These are phyloP conservation scores for Drosophila setifemur DNA, from an alignment of 1,140 invertebrate species.

Conservation along the genomic window DNA sequence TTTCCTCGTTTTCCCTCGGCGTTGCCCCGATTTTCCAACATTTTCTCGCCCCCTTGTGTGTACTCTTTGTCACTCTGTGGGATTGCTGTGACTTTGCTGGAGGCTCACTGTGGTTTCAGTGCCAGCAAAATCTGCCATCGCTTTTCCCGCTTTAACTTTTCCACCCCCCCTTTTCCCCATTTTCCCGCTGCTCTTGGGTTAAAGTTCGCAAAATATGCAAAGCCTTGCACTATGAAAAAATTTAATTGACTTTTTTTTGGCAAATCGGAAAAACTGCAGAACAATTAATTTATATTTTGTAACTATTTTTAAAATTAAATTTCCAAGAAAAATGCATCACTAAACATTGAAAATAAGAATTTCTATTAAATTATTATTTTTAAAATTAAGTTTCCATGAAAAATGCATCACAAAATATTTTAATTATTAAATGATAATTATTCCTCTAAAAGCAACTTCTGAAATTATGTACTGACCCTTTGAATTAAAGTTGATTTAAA, in stretches of 20 bases:
- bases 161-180: background rate
- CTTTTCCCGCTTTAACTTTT: background rate
- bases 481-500: too few species aligned
- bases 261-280: background rate
- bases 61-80: slow-evolving; percentile 22
- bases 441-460: too few species aligned
- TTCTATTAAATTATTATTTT: too few species aligned
- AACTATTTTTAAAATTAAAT: too few species aligned
- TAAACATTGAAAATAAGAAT: too few species aligned
- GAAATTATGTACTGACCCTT: too few species aligned
- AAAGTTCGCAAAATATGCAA: background rate
- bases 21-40: background rate
- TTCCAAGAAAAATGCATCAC: too few species aligned
- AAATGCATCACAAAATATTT: too few species aligned
- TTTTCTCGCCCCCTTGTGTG: background rate
- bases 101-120: slow-evolving; percentile 14
- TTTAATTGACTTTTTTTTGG: background rate
- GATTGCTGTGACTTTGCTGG: slow-evolving; percentile 23
- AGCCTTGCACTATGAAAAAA: slow-evolving; percentile 14
- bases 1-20: background rate
- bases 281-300: too few species aligned
- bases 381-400: too few species aligned
- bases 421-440: too few species aligned
- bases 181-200: background rate
- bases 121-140: background rate